Evolutionary conservation across 2,113 vertebrate genomes (phyloP).

Genomic region (Neodontobutis hainanensis): DNA sequence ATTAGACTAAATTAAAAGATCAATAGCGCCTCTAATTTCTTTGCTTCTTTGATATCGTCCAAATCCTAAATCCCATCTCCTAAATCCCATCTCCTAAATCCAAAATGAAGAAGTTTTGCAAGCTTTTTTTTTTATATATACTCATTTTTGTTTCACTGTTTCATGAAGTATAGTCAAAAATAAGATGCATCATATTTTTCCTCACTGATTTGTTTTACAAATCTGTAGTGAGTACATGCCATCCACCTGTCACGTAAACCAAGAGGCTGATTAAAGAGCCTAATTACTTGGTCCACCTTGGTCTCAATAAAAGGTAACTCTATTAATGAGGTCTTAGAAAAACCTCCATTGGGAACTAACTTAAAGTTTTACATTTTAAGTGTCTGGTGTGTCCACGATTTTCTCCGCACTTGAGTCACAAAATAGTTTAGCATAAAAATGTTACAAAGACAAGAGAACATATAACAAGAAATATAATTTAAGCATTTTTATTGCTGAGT

Average conservation of each 20-base stretch:
- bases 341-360: not conserved
- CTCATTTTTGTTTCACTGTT: slow-evolving; percentile 5
- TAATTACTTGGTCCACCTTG: slow-evolving; percentile 4
- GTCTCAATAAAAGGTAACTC: slow-evolving; percentile 1
- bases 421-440: too few relatives aligned
- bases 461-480: too few relatives aligned
- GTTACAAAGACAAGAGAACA: too few relatives aligned
- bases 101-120: slow-evolving; percentile 24
- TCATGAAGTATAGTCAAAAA: not conserved
- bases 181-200: not conserved
- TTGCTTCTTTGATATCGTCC: slow-evolving; percentile 40
- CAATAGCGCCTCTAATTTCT: slow-evolving; percentile 55
- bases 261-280: slow-evolving; percentile 2
- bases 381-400: not conserved
- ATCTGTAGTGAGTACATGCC: not conserved
- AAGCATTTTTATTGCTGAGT: too few relatives aligned
- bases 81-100: slow-evolving; percentile 34
- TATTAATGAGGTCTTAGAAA: not conserved
- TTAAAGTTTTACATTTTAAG: not conserved
- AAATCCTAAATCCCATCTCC: slow-evolving; percentile 15
- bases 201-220: not conserved
- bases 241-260: not conserved
- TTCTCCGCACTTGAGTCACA: not conserved
- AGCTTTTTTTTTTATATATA: too few relatives aligned
- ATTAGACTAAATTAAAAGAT: slow-evolving; percentile 54